These are phyloP conservation scores for Pelecanus crispus DNA, from an alignment of 2,113 vertebrate genomes.

Conservation along the genomic window DNA sequence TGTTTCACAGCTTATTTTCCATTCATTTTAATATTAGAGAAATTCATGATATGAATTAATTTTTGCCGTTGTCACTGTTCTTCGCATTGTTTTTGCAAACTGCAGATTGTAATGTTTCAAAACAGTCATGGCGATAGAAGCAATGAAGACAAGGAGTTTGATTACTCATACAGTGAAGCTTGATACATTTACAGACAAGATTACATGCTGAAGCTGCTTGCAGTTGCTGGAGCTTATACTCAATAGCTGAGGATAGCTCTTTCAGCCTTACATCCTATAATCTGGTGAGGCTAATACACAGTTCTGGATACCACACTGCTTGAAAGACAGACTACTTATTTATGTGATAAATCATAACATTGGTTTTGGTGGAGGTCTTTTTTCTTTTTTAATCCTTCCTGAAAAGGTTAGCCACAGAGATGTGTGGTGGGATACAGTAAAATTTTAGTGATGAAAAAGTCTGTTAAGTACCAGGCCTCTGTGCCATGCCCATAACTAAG, in stretches of 20 bases:
- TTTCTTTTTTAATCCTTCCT: not conserved
- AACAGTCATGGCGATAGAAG: not conserved
- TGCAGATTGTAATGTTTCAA: not conserved
- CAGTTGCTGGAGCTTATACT: not conserved
- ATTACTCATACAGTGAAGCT: not conserved
- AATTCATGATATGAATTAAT: not conserved
- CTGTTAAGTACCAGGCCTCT: not conserved
- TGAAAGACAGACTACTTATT: not conserved
- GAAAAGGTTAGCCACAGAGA: not conserved
- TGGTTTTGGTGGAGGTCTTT: accelerated
- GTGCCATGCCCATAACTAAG: not conserved
- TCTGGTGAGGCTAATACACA: not conserved
- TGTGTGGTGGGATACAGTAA: not conserved
- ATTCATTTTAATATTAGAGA: not conserved
- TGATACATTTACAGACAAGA: not conserved
- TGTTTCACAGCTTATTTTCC: not conserved
- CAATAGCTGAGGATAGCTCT: not conserved
- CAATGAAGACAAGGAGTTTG: not conserved
- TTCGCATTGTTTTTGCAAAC: not conserved
- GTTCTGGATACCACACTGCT: not conserved
- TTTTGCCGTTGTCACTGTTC: not conserved
- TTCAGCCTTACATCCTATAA: not conserved
- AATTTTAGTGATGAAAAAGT: not conserved
- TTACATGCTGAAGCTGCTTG: not conserved
- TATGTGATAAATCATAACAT: not conserved